Evolutionary conservation across 2,888 invertebrate genomes (phyloP).

Genomic region (Epinotia demarniana): DNA sequence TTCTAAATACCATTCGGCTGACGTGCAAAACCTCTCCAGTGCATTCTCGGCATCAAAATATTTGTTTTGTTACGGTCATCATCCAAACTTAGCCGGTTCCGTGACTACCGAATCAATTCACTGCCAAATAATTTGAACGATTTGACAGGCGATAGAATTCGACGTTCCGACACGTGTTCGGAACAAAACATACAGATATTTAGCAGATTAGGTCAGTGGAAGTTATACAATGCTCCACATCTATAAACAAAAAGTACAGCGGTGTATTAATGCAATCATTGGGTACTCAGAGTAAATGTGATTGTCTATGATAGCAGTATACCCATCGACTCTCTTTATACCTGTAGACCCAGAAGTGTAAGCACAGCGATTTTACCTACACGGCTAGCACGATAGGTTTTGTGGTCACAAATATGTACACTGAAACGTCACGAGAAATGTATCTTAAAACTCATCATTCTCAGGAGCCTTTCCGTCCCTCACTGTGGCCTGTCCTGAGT

Average conservation of each 20-base stretch:
- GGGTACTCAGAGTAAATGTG: too few relatives aligned
- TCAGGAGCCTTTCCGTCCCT: too few relatives aligned
- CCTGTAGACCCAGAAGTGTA: too few relatives aligned
- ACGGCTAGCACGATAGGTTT: too few relatives aligned
- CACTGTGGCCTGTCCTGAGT: too few relatives aligned
- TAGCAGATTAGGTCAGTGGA: conserved; percentile 8
- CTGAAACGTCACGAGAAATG: too few relatives aligned
- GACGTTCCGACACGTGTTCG: conserved; percentile 15
- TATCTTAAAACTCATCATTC: too few relatives aligned
- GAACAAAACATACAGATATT: conserved; percentile 18
- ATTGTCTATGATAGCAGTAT: too few relatives aligned
- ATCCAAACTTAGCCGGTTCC: conserved; percentile 18
- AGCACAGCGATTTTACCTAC: too few relatives aligned
- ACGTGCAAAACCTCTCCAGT: conserved; percentile 7
- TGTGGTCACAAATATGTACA: too few relatives aligned
- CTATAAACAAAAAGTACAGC: not conserved
- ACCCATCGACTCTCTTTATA: too few relatives aligned
- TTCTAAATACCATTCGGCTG: conserved; percentile 1
- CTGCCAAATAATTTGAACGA: conserved; percentile 35
- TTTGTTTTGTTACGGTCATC: conserved; percentile 29
- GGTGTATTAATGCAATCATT: not conserved
- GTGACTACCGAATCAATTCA: conserved; percentile 25
- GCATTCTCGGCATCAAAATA: conserved; percentile 10
- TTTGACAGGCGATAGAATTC: conserved; percentile 27
- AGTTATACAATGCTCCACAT: not conserved